phyloP scores from a whole-genome alignment of 2,888 invertebrate genomes.

The Hirtodrosophila trivittata region DNA sequence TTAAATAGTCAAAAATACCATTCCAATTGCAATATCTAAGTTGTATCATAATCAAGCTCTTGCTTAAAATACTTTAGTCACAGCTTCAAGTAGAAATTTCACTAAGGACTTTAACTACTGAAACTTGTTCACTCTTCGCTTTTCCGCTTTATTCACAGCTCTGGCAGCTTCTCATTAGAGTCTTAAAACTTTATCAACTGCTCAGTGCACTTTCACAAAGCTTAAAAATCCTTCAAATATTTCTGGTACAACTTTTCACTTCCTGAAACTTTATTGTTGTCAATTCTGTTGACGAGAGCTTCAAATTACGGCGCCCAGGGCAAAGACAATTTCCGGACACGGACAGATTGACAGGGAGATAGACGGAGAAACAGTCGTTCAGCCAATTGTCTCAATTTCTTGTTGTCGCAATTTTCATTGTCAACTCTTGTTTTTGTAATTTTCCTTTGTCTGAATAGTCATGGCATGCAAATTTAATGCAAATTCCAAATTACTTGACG shows the following conservation, averaged over 20 bases:
- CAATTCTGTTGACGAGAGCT: conserved; percentile 38
- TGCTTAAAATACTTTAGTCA: too few species aligned
- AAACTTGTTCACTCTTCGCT: neutral
- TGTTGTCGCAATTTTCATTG: conserved; percentile 43
- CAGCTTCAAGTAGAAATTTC: too few species aligned
- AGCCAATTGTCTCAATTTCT: conserved; percentile 71
- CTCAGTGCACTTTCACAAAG: conserved; percentile 20
- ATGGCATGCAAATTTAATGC: conserved; percentile 62
- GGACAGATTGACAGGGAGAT: conserved; percentile 16
- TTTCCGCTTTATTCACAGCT: neutral
- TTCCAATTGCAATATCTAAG: too few species aligned
- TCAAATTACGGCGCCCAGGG: conserved; percentile 54
- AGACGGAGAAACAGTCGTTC: conserved; percentile 26
- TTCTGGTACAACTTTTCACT: conserved; percentile 35
- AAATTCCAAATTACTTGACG: conserved; percentile 50
- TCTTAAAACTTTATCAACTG: conserved; percentile 11
- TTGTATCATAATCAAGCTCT: too few species aligned
- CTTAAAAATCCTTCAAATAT: conserved; percentile 30
- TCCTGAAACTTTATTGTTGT: conserved; percentile 34
- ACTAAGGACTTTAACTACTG: too few species aligned
- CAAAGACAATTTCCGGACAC: conserved; percentile 51
- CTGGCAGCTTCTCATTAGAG: neutral
- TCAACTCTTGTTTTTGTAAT: conserved; percentile 42
- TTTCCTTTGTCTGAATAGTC: conserved; percentile 34
- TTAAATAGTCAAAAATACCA: too few species aligned